Conservation (phyloP, 2,888 invertebrate species). For the Pristionchus arcanus region DNA sequence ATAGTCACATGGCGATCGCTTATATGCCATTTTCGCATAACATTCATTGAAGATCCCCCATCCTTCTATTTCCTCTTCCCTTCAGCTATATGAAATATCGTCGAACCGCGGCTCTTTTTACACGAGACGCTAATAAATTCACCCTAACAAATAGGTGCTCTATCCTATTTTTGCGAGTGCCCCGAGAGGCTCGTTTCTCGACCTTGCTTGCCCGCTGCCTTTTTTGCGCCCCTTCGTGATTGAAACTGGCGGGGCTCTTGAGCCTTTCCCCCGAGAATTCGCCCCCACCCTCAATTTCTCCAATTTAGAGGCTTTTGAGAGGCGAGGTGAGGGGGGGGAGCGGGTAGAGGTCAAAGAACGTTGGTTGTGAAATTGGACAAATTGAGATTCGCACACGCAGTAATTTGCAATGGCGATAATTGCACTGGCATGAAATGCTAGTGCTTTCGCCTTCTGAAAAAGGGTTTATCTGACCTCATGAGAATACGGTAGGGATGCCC, state of each 20-base stretch:
- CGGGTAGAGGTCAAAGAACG: not conserved
- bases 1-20: not conserved
- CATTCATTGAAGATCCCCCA: not conserved
- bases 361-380: not conserved
- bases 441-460: too few relatives aligned
- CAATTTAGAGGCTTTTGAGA: not conserved
- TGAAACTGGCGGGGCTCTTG: not conserved
- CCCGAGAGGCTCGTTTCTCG: not conserved
- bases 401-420: not conserved
- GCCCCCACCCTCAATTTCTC: slow-evolving; percentile 27
- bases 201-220: not conserved
- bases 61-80: not conserved
- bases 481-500: too few relatives aligned
- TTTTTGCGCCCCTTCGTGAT: slow-evolving; percentile 12
- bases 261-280: not conserved
- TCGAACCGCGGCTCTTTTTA: not conserved
- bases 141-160: not conserved
- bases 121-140: not conserved
- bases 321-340: not conserved
- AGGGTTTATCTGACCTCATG: too few relatives aligned
- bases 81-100: not conserved
- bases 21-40: not conserved
- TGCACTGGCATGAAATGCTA: not conserved
- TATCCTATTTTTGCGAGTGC: not conserved
- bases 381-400: not conserved